Conservation (phyloP, 2,888 invertebrate genomes). For the Nemapogon koenigi region DNA sequence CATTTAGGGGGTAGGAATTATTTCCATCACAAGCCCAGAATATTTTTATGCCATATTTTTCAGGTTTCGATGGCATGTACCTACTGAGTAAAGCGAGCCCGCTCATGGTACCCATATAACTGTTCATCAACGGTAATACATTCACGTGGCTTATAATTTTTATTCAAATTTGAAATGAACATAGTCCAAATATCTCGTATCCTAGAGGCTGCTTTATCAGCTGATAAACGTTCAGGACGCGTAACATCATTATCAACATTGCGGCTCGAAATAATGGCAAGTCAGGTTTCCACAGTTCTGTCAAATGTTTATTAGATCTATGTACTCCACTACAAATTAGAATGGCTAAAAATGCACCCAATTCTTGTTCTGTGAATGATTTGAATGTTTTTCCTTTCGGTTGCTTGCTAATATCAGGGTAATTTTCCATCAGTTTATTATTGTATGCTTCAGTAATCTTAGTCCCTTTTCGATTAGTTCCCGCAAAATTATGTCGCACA, state of each 20-base stretch:
- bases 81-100: not conserved
- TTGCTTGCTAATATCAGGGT: slow-evolving; percentile 11
- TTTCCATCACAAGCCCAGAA: not conserved
- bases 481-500: slow-evolving; percentile 13
- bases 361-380: slow-evolving; percentile 15
- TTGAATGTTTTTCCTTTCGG: slow-evolving; percentile 13
- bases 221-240: not conserved
- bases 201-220: not conserved
- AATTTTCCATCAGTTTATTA: slow-evolving; percentile 14
- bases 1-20: slow-evolving; percentile 6
- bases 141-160: not conserved
- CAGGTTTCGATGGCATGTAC: not conserved
- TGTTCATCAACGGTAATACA: slow-evolving; percentile 1
- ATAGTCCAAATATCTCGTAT: too few relatives aligned
- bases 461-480: slow-evolving; percentile 11
- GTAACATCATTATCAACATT: slow-evolving; percentile 8
- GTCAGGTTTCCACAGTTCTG: slow-evolving; percentile 13
- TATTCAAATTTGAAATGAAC: slow-evolving; percentile 1
- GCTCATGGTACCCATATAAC: slow-evolving; percentile 5
- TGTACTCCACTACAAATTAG: slow-evolving; percentile 13
- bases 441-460: slow-evolving; percentile 14
- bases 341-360: slow-evolving; percentile 14
- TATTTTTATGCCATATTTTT: not conserved
- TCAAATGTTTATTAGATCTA: slow-evolving; percentile 14
- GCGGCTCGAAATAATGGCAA: slow-evolving; percentile 12